Evolutionary conservation across 1,140 invertebrate genomes (phyloP), one percentile per base, ranked within the genome.

Genomic region (Varroa destructor): DNA sequence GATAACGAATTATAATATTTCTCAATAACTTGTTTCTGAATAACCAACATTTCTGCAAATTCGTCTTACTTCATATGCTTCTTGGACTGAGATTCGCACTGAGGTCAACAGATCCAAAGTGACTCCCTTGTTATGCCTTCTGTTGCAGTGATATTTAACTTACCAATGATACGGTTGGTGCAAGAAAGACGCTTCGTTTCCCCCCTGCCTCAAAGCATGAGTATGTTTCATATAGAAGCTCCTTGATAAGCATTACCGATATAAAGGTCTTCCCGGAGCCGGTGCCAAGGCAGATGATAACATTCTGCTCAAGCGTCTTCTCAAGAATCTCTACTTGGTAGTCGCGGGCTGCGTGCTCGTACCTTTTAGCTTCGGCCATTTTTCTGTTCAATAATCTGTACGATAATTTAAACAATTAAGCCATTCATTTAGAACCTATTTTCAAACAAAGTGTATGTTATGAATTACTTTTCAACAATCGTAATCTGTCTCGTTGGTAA

Each of bases 231-330:
- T 81, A 72, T 4, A 84, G 83, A 42, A 87, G 81, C 71, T 86
- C 82, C 78, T 88, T 89, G 0, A 93, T 82, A 0, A 93, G 78
- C 83, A 91, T 83, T 5, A 90, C 83, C 6, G 92, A 89, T 76
- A 98, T 91, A 77, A 86, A 96, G 1, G 92, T 96, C 81, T 97
- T 97, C 2, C 93, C 93, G 8, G 87, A 82, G 61, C 90, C 91
- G 56, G 93, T 95, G 3, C 90, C 91, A 67, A 98, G 81, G 80
- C 88, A 93, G 70, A 95, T 84, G 43, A 98, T 92, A 0, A 86
- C 87, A 80, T 98, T 97, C 54, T 85, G 77, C 73, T 85, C 77
- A 0, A 86, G 77, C 0, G 89, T 86, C 74, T 85, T 84, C 77
- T 93, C 85, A 75, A 89, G 85, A 0, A 98, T 78, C 72, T 89